Percentiles rank a stretch among this genome's conserved stretches.
phyloP scores from a whole-genome alignment of 2,797 vertebrate species.

The Manis pentadactyla region DNA sequence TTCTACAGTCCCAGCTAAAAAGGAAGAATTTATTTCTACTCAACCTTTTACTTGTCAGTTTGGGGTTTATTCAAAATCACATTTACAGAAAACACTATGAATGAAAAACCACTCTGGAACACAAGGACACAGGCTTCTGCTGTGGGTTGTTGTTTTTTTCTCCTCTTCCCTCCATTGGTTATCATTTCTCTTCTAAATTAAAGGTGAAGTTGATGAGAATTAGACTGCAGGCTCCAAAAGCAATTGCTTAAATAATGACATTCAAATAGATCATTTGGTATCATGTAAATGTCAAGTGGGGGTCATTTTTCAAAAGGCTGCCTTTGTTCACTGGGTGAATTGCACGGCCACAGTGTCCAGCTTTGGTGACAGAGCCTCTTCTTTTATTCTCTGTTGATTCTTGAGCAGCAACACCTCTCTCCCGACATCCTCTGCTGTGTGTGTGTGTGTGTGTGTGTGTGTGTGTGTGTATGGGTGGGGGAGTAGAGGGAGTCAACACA shows the following conservation, averaged over 20 bases:
- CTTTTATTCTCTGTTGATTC: background rate
- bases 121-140: background rate
- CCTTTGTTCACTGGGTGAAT: slow-evolving; percentile 20
- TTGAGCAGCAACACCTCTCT: background rate
- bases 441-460: background rate
- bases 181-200: slow-evolving; percentile 68
- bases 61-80: slow-evolving; percentile 10
- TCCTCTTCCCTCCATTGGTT: slow-evolving; percentile 12
- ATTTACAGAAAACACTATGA: background rate
- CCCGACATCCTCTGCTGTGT: background rate
- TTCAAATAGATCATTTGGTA: slow-evolving; percentile 54
- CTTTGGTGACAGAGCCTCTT: background rate
- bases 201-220: slow-evolving; percentile 67
- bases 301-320: slow-evolving; percentile 58
- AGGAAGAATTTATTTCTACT: slow-evolving; percentile 30
- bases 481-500: background rate
- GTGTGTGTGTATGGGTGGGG: no score
- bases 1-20: background rate
- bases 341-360: background rate
- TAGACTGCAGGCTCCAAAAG: slow-evolving; percentile 49
- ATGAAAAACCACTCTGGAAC: background rate
- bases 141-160: background rate
- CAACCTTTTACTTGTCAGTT: background rate
- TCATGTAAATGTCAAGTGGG: slow-evolving; percentile 11
- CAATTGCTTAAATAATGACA: slow-evolving; percentile 57